These are phyloP conservation scores for Puffinus mauretanicus DNA, from an alignment of 2,113 vertebrate species.

Conservation along the genomic window DNA sequence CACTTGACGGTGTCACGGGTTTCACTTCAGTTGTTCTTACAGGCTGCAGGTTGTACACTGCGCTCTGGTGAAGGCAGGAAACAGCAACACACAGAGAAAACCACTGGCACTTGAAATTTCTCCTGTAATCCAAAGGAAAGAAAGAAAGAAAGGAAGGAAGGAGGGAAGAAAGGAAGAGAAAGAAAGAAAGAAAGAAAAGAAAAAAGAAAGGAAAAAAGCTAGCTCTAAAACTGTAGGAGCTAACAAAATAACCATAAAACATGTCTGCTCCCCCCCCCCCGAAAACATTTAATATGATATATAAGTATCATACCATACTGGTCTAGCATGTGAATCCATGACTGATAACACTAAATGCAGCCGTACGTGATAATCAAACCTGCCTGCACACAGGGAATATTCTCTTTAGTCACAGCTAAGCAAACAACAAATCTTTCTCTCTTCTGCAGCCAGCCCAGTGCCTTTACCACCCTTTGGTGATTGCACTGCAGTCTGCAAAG, in stretches of 20 bases:
- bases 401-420: conserved; percentile 7
- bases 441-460: neutral
- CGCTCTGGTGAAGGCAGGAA: neutral
- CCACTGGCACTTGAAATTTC: neutral
- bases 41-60: neutral
- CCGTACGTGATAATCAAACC: neutral
- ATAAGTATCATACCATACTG: neutral
- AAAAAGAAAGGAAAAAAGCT: rapidly evolving
- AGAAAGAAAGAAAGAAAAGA: rapidly evolving
- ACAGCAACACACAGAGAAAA: neutral
- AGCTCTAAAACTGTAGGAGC: neutral
- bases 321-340: neutral
- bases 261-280: neutral
- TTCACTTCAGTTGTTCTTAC: conserved; percentile 20
- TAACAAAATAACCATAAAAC: neutral
- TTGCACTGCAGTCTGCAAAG: neutral
- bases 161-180: rapidly evolving
- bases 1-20: neutral
- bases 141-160: neutral
- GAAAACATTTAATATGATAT: neutral
- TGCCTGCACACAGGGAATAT: neutral
- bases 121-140: neutral
- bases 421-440: conserved; percentile 4
- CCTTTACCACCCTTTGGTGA: neutral
- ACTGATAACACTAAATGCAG: neutral